These are phyloP conservation scores for Macrobrachium rosenbergii DNA, from an alignment of 1,140 invertebrate species.

Conservation along the genomic window DNA sequence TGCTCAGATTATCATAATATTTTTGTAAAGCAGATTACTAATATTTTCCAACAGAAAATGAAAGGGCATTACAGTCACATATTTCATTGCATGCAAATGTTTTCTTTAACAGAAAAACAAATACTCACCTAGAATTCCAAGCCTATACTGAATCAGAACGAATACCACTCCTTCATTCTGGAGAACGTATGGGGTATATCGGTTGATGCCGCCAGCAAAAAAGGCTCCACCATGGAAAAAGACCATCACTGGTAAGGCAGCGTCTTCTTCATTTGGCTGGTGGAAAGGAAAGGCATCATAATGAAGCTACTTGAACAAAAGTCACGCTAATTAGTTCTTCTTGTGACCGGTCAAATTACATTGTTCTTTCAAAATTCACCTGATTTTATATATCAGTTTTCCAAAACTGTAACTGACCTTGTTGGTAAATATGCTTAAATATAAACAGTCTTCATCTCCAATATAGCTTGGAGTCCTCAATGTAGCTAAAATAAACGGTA, in stretches of 20 bases:
- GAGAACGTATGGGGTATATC: constrained; percentile 68
- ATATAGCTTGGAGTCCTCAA: neutral
- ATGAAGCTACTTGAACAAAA: too few species aligned
- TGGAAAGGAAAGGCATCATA: too few species aligned
- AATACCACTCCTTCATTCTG: constrained; percentile 73
- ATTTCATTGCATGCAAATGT: too few species aligned
- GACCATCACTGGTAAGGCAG: constrained; percentile 70
- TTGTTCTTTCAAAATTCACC: neutral
- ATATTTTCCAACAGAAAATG: neutral
- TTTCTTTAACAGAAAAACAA: too few species aligned
- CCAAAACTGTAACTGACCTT: neutral
- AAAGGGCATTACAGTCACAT: too few species aligned
- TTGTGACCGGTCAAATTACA: neutral
- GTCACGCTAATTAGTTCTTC: too few species aligned
- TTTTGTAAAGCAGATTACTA: neutral
- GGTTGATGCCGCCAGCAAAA: constrained; percentile 69
- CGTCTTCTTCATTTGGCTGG: too few species aligned
- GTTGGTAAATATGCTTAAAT: neutral
- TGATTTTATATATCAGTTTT: neutral
- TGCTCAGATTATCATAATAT: neutral
- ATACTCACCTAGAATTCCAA: constrained; percentile 73
- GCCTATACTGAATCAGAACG: constrained; percentile 76
- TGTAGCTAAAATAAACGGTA: neutral
- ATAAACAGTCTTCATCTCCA: constrained; percentile 10
- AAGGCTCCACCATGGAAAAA: constrained; percentile 73